A percentile compares a stretch with the other conserved stretches of the same genome.
phyloP scores from a whole-genome alignment of 2,888 invertebrate genomes.

The Drosophila borborema region DNA sequence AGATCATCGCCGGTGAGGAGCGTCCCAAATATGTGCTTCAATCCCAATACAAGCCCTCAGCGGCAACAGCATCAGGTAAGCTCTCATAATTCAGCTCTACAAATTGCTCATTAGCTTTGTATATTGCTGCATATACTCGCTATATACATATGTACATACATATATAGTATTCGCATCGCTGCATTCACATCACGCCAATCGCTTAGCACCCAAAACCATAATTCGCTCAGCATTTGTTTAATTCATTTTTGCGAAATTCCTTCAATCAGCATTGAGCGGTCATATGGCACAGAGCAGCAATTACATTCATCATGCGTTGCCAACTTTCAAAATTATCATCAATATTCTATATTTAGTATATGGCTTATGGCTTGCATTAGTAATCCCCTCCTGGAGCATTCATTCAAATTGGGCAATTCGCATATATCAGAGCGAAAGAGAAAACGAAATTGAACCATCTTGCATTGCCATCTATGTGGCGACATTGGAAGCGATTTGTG shows the following conservation, averaged over 20 bases:
- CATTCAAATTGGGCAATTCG: conserved; percentile 6
- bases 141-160: neutral
- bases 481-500: conserved; percentile 11
- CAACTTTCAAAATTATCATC: conserved; percentile 16
- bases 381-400: conserved; percentile 8
- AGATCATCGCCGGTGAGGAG: conserved; percentile 89
- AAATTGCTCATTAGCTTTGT: conserved; percentile 18
- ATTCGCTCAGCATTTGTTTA: neutral
- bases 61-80: conserved; percentile 55
- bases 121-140: conserved; percentile 30
- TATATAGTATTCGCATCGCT: conserved; percentile 1
- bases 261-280: conserved; percentile 23
- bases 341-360: neutral
- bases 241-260: neutral
- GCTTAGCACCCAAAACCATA: conserved; percentile 18
- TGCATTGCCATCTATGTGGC: conserved; percentile 4
- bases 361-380: neutral
- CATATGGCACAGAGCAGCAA: conserved; percentile 24
- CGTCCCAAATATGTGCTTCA: conserved; percentile 86
- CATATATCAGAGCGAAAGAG: neutral
- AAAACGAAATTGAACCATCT: conserved; percentile 2
- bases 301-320: conserved; percentile 25
- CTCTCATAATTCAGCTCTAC: neutral
- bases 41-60: conserved; percentile 82
- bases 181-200: conserved; percentile 13